A percentile compares a stretch with the other conserved stretches of the same genome.
These are phyloP conservation scores for Neopipo cinnamomea DNA, from an alignment of 2,113 vertebrate species.

Conservation along the genomic window DNA sequence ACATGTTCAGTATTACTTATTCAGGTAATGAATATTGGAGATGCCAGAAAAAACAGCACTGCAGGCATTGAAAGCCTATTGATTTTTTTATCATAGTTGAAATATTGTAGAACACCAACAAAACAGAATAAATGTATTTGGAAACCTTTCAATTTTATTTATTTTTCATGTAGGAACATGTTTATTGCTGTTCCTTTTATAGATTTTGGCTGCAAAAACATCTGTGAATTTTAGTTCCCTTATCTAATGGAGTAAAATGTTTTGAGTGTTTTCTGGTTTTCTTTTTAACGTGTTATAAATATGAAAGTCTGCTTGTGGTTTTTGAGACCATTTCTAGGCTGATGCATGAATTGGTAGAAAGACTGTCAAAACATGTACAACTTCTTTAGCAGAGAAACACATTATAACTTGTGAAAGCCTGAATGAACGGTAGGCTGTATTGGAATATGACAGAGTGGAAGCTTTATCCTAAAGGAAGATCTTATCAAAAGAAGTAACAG, in stretches of 20 bases:
- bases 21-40: neutral
- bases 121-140: neutral
- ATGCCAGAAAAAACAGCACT: neutral
- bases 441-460: neutral
- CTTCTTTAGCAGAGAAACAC: neutral
- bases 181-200: neutral
- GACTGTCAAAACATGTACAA: neutral
- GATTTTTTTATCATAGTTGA: slow-evolving; percentile 35
- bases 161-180: neutral
- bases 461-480: neutral
- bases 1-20: neutral
- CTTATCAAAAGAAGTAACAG: neutral
- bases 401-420: neutral
- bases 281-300: neutral
- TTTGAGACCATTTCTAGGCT: neutral
- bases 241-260: neutral
- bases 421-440: neutral
- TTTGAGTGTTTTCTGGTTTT: neutral
- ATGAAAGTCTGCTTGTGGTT: neutral
- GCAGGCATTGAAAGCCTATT: neutral
- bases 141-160: neutral
- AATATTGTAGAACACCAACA: neutral
- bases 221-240: neutral
- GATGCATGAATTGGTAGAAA: slow-evolving; percentile 4
- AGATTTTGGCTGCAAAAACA: slow-evolving; percentile 9